phyloP scores from a whole-genome alignment of 1,140 invertebrate species.

The Oppia nitens region DNA sequence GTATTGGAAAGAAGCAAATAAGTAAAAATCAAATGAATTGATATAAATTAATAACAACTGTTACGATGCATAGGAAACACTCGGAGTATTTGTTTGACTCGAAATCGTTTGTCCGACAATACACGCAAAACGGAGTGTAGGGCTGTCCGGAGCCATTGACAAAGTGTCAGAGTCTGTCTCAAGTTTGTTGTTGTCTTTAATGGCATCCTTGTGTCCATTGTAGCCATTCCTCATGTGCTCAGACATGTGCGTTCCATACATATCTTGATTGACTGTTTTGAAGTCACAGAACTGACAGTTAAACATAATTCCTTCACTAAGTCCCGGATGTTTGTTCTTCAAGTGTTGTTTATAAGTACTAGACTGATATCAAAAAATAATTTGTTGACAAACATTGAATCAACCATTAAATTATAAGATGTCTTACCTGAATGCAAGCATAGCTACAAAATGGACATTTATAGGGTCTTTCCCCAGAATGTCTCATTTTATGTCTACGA shows the following conservation, averaged over 20 bases:
- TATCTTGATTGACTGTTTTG: constrained; percentile 28
- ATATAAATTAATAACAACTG: no score
- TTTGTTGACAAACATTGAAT: neutral
- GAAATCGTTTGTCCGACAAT: neutral
- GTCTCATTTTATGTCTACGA: neutral
- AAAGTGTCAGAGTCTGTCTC: neutral
- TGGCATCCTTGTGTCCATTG: neutral
- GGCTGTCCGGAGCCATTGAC: neutral
- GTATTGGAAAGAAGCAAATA: no score
- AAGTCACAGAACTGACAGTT: constrained; percentile 29
- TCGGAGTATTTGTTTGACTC: neutral
- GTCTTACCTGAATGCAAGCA: constrained; percentile 37
- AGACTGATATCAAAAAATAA: constrained; percentile 28
- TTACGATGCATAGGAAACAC: no score
- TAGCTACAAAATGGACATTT: constrained; percentile 50
- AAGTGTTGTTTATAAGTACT: constrained; percentile 43
- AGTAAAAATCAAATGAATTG: no score
- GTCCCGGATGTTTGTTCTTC: constrained; percentile 34
- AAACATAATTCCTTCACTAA: constrained; percentile 25
- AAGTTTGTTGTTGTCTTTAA: neutral
- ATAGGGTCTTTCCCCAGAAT: constrained; percentile 33
- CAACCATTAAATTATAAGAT: neutral
- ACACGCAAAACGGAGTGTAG: neutral
- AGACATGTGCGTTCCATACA: constrained; percentile 26
- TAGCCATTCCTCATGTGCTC: constrained; percentile 23